Percentiles rank a stretch among this genome's conserved stretches.
Conservation (phyloP, 2,113 vertebrate species). For the Platysternon megacephalum region DNA sequence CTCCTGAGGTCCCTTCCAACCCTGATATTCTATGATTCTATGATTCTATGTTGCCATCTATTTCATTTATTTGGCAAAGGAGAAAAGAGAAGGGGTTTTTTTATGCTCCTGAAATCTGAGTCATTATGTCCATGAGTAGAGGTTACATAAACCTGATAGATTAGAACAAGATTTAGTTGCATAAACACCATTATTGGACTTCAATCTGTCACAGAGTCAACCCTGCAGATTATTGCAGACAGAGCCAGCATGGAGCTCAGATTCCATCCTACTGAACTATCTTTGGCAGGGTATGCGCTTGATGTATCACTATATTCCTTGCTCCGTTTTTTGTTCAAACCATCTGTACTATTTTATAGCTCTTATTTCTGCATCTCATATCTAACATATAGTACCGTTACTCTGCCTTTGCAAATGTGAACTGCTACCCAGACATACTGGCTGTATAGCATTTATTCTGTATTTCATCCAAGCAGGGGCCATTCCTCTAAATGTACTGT, state of each 20-base stretch:
- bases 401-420: background rate
- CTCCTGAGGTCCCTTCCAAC: no score
- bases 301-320: background rate
- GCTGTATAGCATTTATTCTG: background rate
- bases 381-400: background rate
- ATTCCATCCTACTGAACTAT: background rate
- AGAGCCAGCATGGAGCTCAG: background rate
- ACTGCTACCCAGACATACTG: background rate
- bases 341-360: background rate
- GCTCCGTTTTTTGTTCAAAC: background rate
- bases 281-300: background rate
- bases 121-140: constrained; percentile 32
- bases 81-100: constrained; percentile 32
- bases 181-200: constrained; percentile 60
- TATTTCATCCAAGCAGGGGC: background rate
- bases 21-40: no score
- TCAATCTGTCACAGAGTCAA: constrained; percentile 60
- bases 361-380: background rate
- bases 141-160: constrained; percentile 69
- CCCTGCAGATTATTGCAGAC: constrained; percentile 55
- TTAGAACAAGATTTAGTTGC: constrained; percentile 71
- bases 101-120: constrained; percentile 27
- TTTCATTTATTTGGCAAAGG: background rate
- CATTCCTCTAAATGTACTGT: background rate
- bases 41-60: background rate